Conservation (phyloP, 2,113 vertebrate species). For the Bostrychus sinensis region DNA sequence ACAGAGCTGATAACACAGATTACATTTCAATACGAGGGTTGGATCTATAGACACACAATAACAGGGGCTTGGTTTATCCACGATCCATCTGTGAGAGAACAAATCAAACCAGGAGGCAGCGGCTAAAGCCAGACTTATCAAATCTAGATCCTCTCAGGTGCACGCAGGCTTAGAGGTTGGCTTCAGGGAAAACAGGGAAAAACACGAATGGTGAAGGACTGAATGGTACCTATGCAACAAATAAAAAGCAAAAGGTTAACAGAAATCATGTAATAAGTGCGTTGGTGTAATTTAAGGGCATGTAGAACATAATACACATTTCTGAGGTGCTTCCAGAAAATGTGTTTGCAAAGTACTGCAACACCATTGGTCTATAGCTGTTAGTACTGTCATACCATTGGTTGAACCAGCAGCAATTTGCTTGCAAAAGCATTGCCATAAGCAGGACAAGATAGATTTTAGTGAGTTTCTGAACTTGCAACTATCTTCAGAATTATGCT, state of each 20-base stretch:
- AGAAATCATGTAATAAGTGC: too few species aligned
- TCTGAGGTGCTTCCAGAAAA: too few species aligned
- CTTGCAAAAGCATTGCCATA: too few species aligned
- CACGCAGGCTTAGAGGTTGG: not conserved
- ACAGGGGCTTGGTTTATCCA: constrained; percentile 4
- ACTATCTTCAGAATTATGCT: too few species aligned
- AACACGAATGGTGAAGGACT: not conserved
- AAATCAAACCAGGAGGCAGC: not conserved
- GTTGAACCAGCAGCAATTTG: too few species aligned
- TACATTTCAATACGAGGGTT: constrained; percentile 33
- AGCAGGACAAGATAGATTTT: too few species aligned
- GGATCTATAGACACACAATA: constrained; percentile 7
- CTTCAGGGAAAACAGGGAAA: not conserved
- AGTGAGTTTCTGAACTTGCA: too few species aligned
- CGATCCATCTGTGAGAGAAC: constrained; percentile 4
- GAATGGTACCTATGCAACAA: not conserved
- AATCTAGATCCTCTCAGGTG: not conserved
- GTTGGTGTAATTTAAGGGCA: too few species aligned
- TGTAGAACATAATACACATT: too few species aligned
- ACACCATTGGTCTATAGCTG: too few species aligned
- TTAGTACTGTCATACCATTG: too few species aligned
- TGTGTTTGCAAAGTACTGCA: too few species aligned
- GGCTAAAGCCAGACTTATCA: not conserved
- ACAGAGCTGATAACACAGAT: constrained; percentile 30
- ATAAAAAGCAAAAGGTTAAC: not conserved